Evolutionary conservation across 1,140 invertebrate genomes (phyloP), one percentile per base, ranked within the genome.

Genomic region (Thaumatotibia leucotreta): DNA sequence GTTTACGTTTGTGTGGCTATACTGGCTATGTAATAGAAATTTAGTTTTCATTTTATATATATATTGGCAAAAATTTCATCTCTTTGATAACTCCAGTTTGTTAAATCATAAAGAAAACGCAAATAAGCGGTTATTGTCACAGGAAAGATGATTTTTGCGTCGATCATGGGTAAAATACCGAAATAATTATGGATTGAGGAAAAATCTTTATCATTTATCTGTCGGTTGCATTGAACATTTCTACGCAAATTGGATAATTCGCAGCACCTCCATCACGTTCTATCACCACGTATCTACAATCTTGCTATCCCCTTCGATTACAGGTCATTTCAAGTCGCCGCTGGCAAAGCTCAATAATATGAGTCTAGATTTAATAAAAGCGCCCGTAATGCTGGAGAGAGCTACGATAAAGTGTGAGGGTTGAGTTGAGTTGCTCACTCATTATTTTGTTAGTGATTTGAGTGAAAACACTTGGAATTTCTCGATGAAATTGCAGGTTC

Each of bases 381-480:
- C 61, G 31, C n/a, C 61, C 73, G 64, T 33, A 50, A 68, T 50
- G 66, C 35, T n/a, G 66, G 78, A 80, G 82, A 84, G 79, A 79
- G 80, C 72, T 62, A 61, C 70, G 76, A 71, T 77, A 77, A 82
- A 83, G 78, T 82, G 80, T 80, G 72, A 71, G 68, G 72, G 71
- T 58, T 58, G 52, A 45, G 70, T 72, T 67, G 63, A 63, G 68
- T 62, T 75, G 78, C 78, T 77, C 71, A 77, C 72, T 79, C 78
- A 83, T 80, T 83, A 83, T 81, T 83, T 75, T 77, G 79, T 79
- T 80, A 77, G 70, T 67, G 69, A 79, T 79, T 80, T 78, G 72
- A 80, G 75, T 79, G 75, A 79, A 82, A 79, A 79, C 67, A 75
- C 74, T 79, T 76, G 78, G 77, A 80, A 77, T 78, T 80, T 77